Percentiles rank a stretch among this genome's conserved stretches.
Evolutionary conservation across 2,113 vertebrate genomes (phyloP).

Genomic region (Chlorocebus sabaeus): DNA sequence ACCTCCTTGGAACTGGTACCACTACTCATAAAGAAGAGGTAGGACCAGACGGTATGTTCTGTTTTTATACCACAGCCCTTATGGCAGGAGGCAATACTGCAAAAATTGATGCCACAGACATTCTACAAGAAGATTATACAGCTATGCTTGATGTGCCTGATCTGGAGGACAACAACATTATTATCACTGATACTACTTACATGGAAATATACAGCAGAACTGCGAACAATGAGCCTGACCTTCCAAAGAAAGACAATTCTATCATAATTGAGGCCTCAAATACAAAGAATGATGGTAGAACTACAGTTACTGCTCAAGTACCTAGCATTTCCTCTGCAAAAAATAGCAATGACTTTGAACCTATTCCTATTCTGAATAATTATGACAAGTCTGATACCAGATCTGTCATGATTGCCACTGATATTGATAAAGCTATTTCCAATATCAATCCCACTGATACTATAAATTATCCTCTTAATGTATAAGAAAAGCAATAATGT

Average conservation of each 20-base stretch:
- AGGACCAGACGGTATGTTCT: background rate
- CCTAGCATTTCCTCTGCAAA: background rate
- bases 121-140: constrained; percentile 1
- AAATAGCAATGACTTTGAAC: background rate
- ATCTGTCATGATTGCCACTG: background rate
- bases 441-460: background rate
- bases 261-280: background rate
- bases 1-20: background rate
- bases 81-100: background rate
- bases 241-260: background rate
- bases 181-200: background rate
- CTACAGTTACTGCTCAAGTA: background rate
- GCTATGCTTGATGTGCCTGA: background rate
- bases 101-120: background rate
- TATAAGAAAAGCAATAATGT: background rate
- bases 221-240: background rate
- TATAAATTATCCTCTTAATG: background rate
- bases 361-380: background rate
- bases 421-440: background rate
- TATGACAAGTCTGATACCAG: background rate
- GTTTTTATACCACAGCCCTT: background rate
- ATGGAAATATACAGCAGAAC: background rate
- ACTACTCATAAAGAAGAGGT: background rate
- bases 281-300: background rate
- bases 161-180: background rate